Conservation (phyloP, 1,140 invertebrate species). For the Leptopilina boulardi region DNA sequence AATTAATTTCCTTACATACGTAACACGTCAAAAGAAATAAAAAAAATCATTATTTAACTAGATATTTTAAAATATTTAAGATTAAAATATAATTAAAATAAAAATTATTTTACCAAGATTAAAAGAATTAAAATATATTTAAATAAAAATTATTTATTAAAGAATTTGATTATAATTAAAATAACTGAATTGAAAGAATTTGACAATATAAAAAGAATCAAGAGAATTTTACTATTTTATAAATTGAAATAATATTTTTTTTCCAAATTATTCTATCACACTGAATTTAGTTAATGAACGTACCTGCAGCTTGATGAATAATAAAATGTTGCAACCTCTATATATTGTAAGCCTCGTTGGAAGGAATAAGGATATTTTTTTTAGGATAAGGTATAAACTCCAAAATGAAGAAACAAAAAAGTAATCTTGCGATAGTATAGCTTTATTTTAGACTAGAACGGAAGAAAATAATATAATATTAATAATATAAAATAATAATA, state of each 20-base stretch:
- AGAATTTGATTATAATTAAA: no score
- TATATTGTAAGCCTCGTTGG: conserved; percentile 33
- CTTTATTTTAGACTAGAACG: conserved; percentile 75
- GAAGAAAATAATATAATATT: conserved; percentile 70
- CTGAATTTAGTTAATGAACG: conserved; percentile 2
- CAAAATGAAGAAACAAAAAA: conserved; percentile 70
- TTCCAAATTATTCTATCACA: neutral
- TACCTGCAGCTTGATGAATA: conserved; percentile 21
- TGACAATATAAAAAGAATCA: no score
- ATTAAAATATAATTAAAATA: no score
- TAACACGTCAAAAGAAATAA: no score
- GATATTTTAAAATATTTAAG: no score
- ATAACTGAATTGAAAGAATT: no score
- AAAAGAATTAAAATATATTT: no score
- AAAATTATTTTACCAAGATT: no score
- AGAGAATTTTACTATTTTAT: no score
- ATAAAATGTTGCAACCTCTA: conserved; percentile 24
- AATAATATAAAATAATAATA: conserved; percentile 69
- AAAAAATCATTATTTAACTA: no score
- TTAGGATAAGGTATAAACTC: conserved; percentile 51
- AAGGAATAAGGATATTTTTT: conserved; percentile 32
- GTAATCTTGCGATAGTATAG: conserved; percentile 71
- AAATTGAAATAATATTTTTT: neutral
- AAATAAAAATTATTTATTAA: no score
- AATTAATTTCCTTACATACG: no score